phyloP scores from a whole-genome alignment of 2,797 vertebrate species.

The Coranthus polyacanthus region DNA sequence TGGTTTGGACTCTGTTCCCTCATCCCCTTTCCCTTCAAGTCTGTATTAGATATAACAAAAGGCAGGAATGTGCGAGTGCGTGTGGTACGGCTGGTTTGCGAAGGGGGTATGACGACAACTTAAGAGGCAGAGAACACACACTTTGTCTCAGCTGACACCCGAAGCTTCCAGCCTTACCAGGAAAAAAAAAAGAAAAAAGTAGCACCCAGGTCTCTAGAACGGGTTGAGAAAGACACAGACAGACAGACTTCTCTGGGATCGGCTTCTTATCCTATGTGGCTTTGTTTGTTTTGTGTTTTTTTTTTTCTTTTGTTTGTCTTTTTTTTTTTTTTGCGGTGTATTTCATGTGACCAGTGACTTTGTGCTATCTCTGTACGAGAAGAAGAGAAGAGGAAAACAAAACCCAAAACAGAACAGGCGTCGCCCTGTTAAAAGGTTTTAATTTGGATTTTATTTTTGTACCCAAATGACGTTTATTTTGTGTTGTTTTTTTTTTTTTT shows the following conservation, averaged over 20 bases:
- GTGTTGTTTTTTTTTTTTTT: conserved; percentile 48
- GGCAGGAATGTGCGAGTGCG: conserved; percentile 39
- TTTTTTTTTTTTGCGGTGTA: conserved; percentile 78
- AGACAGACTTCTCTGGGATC: conserved; percentile 65
- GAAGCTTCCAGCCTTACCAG: no score
- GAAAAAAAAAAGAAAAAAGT: no score
- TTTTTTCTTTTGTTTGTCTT: conserved; percentile 26
- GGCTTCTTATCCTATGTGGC: conserved; percentile 70
- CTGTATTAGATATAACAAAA: conserved; percentile 63
- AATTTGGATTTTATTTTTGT: conserved; percentile 88
- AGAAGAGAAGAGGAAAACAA: conserved; percentile 40
- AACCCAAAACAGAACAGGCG: conserved; percentile 40
- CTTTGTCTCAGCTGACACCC: no score
- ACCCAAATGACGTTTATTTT: conserved; percentile 69
- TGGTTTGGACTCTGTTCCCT: conserved; percentile 73
- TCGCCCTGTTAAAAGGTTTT: conserved; percentile 73
- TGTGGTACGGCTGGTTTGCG: conserved; percentile 41
- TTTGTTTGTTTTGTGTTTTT: no score
- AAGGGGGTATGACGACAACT: conserved; percentile 42
- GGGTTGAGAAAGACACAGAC: conserved; percentile 53
- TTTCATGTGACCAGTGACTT: conserved; percentile 82
- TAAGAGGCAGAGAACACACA: no score
- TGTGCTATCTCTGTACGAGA: conserved; percentile 75
- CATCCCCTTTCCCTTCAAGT: conserved; percentile 56
- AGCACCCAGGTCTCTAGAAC: conserved; percentile 49